A percentile compares a stretch with the other conserved stretches of the same genome.
Evolutionary conservation across 2,888 invertebrate species (phyloP).

Genomic region (Lobophora halterata): DNA sequence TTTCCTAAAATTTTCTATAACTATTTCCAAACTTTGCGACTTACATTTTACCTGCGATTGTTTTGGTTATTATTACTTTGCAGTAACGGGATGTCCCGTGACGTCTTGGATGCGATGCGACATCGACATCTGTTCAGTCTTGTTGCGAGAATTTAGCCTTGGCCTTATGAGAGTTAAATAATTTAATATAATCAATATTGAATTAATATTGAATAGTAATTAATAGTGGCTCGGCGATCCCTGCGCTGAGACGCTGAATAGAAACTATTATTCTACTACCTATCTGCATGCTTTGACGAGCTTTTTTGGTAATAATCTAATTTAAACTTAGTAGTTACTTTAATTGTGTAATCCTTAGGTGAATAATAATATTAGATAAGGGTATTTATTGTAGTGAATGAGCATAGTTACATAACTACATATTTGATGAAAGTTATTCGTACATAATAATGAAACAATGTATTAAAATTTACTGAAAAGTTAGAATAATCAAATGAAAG

Average conservation of each 20-base stretch:
- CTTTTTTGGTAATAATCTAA: conserved; percentile 81
- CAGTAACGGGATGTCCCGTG: conserved; percentile 22
- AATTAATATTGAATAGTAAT: conserved; percentile 57
- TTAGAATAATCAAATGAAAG: conserved; percentile 72
- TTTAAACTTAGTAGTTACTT: conserved; percentile 78
- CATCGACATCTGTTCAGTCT: conserved; percentile 69
- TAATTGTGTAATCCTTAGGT: conserved; percentile 77
- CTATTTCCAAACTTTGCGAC: conserved; percentile 41
- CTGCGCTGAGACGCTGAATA: conserved; percentile 70
- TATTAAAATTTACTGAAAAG: conserved; percentile 67
- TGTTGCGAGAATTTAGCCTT: conserved; percentile 81
- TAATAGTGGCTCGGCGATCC: conserved; percentile 61
- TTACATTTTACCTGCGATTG: conserved; percentile 36
- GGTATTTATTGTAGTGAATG: conserved; percentile 78
- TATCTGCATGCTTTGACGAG: conserved; percentile 81
- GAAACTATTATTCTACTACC: conserved; percentile 75
- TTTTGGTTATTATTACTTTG: conserved; percentile 31
- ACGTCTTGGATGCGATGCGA: conserved; percentile 57
- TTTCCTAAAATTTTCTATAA: conserved; percentile 47
- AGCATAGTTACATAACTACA: conserved; percentile 76
- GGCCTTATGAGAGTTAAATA: conserved; percentile 80
- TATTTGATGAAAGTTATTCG: conserved; percentile 71
- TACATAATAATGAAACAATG: conserved; percentile 75
- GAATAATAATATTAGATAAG: conserved; percentile 75
- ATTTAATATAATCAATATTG: conserved; percentile 76